Conservation (phyloP, 2,113 vertebrate species). For the Bos indicus region DNA sequence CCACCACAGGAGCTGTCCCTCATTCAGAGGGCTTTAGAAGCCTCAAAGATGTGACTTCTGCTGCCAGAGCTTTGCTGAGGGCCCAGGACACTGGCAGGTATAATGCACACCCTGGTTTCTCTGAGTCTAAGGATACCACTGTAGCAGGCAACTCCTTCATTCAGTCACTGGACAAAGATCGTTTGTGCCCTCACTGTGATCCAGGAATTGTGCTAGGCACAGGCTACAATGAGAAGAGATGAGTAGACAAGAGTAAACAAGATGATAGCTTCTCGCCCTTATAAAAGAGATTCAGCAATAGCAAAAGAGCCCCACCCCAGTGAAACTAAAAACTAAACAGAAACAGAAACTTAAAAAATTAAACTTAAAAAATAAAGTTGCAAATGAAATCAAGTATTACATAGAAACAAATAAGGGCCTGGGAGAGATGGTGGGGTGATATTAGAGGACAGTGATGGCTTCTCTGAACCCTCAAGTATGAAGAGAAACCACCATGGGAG, state of each 20-base stretch:
- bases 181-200: neutral
- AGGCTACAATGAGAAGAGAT: neutral
- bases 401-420: neutral
- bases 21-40: neutral
- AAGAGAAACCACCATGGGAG: neutral
- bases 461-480: neutral
- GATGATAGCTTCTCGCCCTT: neutral
- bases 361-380: neutral
- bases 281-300: neutral
- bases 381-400: neutral
- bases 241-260: neutral
- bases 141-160: neutral
- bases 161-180: neutral
- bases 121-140: neutral
- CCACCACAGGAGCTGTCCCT: fast-evolving
- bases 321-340: neutral
- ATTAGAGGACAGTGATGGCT: neutral
- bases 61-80: too few species aligned
- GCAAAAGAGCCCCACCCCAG: neutral
- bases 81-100: neutral
- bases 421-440: neutral
- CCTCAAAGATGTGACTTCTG: neutral
- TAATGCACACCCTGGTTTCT: fast-evolving
- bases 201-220: neutral
- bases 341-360: neutral